Percentiles rank a stretch among this genome's conserved stretches.
Evolutionary conservation across 2,113 vertebrate genomes (phyloP).

Genomic region (Gorsachius goisagi): DNA sequence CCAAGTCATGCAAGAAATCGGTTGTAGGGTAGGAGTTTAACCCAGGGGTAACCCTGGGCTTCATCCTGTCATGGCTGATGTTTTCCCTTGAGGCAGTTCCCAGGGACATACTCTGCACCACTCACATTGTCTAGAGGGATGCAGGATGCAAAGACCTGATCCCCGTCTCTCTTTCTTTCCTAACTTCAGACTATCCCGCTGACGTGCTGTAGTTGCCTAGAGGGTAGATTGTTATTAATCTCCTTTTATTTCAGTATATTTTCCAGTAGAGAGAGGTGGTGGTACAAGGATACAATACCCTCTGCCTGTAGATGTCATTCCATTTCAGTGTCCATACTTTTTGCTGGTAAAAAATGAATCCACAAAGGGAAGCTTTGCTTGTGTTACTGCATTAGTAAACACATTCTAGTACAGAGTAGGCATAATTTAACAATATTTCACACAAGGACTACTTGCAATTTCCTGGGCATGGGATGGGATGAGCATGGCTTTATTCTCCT

Average conservation of each 20-base stretch:
- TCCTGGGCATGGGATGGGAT: background rate
- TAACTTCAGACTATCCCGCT: background rate
- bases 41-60: background rate
- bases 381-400: background rate
- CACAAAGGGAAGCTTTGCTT: background rate
- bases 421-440: background rate
- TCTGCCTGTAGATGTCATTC: background rate
- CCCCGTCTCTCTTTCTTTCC: rapidly evolving
- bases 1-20: background rate
- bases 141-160: background rate
- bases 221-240: background rate
- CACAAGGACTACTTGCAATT: background rate
- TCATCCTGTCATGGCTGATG: background rate
- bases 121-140: background rate
- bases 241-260: background rate
- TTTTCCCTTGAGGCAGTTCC: background rate
- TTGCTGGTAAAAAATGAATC: background rate
- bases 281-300: background rate
- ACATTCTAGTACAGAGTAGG: background rate
- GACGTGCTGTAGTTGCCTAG: background rate
- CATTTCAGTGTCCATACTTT: background rate
- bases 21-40: background rate
- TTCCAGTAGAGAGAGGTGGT: background rate
- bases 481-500: background rate
- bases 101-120: background rate